These are phyloP conservation scores for Centropyge bicolor DNA, from an alignment of 2,797 vertebrate species.

Conservation along the genomic window DNA sequence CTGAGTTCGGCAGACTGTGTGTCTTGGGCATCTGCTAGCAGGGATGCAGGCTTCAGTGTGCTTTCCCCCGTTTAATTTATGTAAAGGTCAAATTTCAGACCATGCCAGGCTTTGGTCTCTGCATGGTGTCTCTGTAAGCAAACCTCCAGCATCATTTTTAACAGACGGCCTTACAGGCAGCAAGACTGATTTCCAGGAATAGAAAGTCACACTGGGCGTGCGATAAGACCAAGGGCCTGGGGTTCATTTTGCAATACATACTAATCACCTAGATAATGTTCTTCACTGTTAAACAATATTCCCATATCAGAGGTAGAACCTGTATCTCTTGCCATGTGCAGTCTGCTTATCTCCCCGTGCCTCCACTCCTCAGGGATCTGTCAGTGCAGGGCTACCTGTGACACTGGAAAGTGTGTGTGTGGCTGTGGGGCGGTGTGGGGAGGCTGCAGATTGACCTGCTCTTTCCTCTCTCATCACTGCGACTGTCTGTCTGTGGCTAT, in stretches of 20 bases:
- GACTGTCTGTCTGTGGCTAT: constrained; percentile 38
- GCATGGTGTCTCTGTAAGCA: constrained; percentile 60
- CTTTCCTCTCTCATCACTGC: constrained; percentile 40
- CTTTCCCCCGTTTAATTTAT: constrained; percentile 66
- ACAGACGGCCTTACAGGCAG: constrained; percentile 58
- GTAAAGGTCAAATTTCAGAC: constrained; percentile 67
- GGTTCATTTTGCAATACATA: constrained; percentile 67
- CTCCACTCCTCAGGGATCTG: constrained; percentile 54
- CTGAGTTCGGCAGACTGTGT: constrained; percentile 19
- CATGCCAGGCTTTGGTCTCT: constrained; percentile 56
- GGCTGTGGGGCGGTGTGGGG: constrained; percentile 15
- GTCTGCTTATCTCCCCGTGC: constrained; percentile 63
- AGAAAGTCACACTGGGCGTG: constrained; percentile 54
- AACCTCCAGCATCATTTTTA: constrained; percentile 61
- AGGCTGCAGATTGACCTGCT: constrained; percentile 29
- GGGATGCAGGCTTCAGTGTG: constrained; percentile 41
- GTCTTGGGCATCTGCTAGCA: constrained; percentile 29
- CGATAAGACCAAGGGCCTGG: constrained; percentile 68
- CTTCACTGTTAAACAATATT: constrained; percentile 69
- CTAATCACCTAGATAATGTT: constrained; percentile 72
- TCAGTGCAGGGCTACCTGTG: constrained; percentile 54
- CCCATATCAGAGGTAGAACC: constrained; percentile 60
- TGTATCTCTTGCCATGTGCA: constrained; percentile 53
- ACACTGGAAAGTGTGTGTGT: constrained; percentile 36
- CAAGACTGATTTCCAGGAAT: constrained; percentile 62